Evolutionary conservation across 2,888 invertebrate genomes (phyloP).

Genomic region (Hydrotaea cyrtoneurina): DNA sequence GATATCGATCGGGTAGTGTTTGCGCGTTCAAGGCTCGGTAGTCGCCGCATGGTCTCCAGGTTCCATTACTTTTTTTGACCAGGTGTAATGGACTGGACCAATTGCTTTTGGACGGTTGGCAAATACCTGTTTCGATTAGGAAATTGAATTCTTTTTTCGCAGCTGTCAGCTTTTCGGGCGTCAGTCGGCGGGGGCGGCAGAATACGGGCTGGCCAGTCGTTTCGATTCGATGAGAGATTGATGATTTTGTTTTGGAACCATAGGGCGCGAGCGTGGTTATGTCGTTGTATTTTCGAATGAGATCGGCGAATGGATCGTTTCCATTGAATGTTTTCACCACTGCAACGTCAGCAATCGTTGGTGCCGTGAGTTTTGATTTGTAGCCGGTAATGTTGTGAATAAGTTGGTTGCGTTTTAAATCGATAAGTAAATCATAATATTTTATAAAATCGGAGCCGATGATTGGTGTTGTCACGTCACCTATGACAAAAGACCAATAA

Average conservation of each 20-base stretch:
- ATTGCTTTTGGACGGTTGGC: conserved; percentile 77
- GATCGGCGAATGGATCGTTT: not conserved
- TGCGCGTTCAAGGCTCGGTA: conserved; percentile 46
- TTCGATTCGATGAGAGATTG: not conserved
- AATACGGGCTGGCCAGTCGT: conserved; percentile 37
- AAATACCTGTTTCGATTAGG: conserved; percentile 76
- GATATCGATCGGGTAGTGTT: conserved; percentile 6
- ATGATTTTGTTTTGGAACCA: not conserved
- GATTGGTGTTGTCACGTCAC: conserved; percentile 20
- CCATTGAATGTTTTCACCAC: not conserved
- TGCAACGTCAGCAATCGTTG: not conserved
- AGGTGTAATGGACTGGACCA: conserved; percentile 79
- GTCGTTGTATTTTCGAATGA: not conserved
- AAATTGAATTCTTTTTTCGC: no score
- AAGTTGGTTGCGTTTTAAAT: conserved; percentile 40
- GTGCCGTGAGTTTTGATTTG: not conserved
- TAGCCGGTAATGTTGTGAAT: conserved; percentile 31
- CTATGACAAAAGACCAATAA: conserved; percentile 56
- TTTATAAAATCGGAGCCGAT: conserved; percentile 10
- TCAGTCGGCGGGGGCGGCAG: conserved; percentile 69
- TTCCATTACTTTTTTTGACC: conserved; percentile 67
- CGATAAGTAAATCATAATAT: conserved; percentile 43
- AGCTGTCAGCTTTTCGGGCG: conserved; percentile 69
- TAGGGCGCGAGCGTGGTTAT: not conserved
- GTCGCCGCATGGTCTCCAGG: conserved; percentile 62